Base-by-base conservation (phyloP, 2,888 invertebrate species). In the Napeogenes sylphis region DNA sequence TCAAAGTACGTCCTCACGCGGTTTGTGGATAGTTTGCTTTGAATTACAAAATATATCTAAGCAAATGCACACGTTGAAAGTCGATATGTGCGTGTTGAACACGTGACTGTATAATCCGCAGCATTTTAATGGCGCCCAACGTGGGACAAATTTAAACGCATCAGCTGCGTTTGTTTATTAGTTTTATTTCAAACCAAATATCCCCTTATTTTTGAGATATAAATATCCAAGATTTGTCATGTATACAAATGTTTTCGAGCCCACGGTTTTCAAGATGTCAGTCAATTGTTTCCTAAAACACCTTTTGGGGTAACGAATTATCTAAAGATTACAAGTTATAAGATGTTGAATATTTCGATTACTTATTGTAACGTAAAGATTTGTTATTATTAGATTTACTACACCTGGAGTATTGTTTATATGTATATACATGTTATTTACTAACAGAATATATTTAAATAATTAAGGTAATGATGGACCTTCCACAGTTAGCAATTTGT, bases 21-120 rank as follows among this genome's bases (percentile, higher is more conserved):
- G 56, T 30, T 47, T 58, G 51, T 57, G 56, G 57, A 56, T 60
- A 46, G 21, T 56, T 53, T 54, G 55, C 55, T 79, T 78, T 75
- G 75, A 77, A 69, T 72, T 75, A 76, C 73, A 71, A 78, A 81
- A 82, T 82, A 74, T 79, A 82, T 82, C 76, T 80, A 73, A 72
- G 77, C 74, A 73, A 71, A 75, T 68, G 74, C 69, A 74, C 74
- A 74, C 73, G 71, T 72, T 70, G 70, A 75, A 70, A 74, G 71
- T 69, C 69, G 58, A 65, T 32, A 68, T 63, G 70, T 64, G 73
- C 72, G 73, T 67, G 69, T 69, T 71, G 73, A 69, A 63, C 72
- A 67, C 71, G 68, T 70, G 71, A 67, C 66, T 56, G 64, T 54
- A 58, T 63, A 63, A 68, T 65, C 60, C 53, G 61, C 56, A 58